Evolutionary conservation across 2,797 vertebrate species (phyloP), one percentile per base, ranked within the genome.

Genomic region (Dendrocincla tyrannina): DNA sequence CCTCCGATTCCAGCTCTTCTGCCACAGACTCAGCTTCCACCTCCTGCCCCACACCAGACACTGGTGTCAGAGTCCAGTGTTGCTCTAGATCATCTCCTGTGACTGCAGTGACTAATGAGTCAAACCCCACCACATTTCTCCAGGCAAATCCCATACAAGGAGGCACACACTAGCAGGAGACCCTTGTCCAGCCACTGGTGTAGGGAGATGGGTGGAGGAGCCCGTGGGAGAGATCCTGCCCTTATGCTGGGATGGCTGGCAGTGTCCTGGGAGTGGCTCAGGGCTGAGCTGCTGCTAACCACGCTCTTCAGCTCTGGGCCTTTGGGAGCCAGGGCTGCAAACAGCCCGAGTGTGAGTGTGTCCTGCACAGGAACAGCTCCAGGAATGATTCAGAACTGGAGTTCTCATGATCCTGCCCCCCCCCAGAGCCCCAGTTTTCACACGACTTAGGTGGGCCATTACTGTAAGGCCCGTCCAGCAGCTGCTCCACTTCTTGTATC

Each of bases 361-460:
- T 81, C 87, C 89, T n/a, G 24, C 12, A 17, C 37, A 91, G 89
- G 68, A 95, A 52, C 75, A 58, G 80, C 82, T 96, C 93, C 94
- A 95, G 91, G 85, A 68, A 59, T 88, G 93, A 86, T 89, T 89
- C 94, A 94, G 79, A 83, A 8, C 18, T 16, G 1, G 39, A 42
- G 56, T 3, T 39, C 47, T 49, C 42, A 7, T 3, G 32, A 20
- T 53, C 73, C 82, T 94, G 78, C 76, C 58, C 74, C 20, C 53
- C 82, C 58, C 27, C n/a, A 7, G 56, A 85, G 77, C 79, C 67
- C 47, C 47, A 4, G 18, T 42, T 95, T 88, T 94, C 94, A 91
- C 93, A 96, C 85, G 5, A 95, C 93, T 80, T 96, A 95, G 93
- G 95, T 93, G 96, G 95, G 94, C 93, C 47, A 27, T 12, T 68